phyloP scores from a whole-genome alignment of 92 coral and sea anemone species.

The Scolanthus callimorphus region DNA sequence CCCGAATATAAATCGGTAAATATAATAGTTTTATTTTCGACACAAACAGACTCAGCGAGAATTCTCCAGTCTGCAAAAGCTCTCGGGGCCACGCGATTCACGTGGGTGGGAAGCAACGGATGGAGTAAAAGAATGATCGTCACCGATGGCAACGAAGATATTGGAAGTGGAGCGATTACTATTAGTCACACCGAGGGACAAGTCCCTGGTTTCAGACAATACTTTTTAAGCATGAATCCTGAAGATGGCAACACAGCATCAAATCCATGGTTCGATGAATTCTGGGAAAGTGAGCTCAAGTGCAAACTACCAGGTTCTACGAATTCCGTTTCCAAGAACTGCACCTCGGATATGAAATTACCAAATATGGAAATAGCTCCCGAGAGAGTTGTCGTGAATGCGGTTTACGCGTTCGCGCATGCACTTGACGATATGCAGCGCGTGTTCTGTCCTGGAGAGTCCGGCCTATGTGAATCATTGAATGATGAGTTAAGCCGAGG shows the following conservation, averaged over 20 bases:
- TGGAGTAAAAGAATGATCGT: constrained; percentile 95
- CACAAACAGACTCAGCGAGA: constrained; percentile 80
- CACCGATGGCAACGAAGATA: constrained; percentile 51
- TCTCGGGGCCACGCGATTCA: constrained; percentile 48
- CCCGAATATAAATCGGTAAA: constrained; percentile 15
- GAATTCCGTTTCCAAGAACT: not conserved
- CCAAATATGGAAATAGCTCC: constrained; percentile 78
- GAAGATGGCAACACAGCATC: not conserved
- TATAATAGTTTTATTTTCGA: constrained; percentile 63
- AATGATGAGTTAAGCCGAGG: constrained; percentile 15
- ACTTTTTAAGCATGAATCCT: constrained; percentile 31
- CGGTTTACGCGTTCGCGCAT: constrained; percentile 92
- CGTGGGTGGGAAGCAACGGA: constrained; percentile 93
- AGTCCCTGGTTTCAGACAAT: constrained; percentile 57
- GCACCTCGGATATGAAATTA: constrained; percentile 15
- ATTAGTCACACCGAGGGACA: constrained; percentile 67
- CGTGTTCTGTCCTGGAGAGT: constrained; percentile 43
- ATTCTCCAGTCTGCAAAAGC: constrained; percentile 70
- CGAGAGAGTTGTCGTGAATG: constrained; percentile 88
- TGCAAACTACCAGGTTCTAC: constrained; percentile 28
- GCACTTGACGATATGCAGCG: constrained; percentile 75
- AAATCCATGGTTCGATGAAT: constrained; percentile 68
- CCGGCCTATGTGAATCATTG: constrained; percentile 72
- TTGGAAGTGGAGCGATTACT: constrained; percentile 84
- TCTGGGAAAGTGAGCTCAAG: constrained; percentile 49